phyloP scores from a whole-genome alignment of 2,113 vertebrate genomes.

The Arizona elegans region DNA sequence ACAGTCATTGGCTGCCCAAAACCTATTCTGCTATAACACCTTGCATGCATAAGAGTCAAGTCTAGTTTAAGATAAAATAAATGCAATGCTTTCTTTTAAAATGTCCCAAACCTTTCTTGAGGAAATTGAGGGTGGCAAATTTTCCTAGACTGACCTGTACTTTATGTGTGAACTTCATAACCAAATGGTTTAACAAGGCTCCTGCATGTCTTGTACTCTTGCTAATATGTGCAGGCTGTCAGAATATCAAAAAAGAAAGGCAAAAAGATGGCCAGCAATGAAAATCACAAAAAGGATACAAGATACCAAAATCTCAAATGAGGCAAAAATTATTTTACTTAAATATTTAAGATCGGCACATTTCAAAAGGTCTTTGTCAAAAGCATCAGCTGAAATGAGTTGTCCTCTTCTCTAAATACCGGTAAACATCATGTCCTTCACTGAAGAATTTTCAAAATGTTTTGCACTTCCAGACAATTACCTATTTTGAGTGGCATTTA shows the following conservation, averaged over 20 bases:
- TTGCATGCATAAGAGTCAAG: neutral
- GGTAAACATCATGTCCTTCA: neutral
- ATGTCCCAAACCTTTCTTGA: neutral
- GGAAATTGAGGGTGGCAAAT: neutral
- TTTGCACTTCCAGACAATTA: neutral
- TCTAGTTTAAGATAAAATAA: neutral
- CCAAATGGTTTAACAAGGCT: neutral
- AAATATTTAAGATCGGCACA: neutral
- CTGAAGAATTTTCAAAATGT: neutral
- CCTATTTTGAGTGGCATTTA: neutral
- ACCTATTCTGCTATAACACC: neutral
- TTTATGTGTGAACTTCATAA: neutral
- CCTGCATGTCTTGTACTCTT: neutral
- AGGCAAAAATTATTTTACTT: neutral
- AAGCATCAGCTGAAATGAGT: neutral
- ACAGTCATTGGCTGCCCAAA: neutral
- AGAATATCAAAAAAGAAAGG: neutral
- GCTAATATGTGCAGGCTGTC: neutral
- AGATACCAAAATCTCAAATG: neutral
- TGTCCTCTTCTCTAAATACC: neutral
- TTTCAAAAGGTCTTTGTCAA: neutral
- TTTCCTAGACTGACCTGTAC: neutral
- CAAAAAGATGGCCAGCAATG: neutral
- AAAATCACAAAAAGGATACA: neutral
- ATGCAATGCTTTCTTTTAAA: neutral